These are phyloP conservation scores for Epizoanthus stellaris DNA, from an alignment of 92 coral and sea anemone species.

Conservation along the genomic window DNA sequence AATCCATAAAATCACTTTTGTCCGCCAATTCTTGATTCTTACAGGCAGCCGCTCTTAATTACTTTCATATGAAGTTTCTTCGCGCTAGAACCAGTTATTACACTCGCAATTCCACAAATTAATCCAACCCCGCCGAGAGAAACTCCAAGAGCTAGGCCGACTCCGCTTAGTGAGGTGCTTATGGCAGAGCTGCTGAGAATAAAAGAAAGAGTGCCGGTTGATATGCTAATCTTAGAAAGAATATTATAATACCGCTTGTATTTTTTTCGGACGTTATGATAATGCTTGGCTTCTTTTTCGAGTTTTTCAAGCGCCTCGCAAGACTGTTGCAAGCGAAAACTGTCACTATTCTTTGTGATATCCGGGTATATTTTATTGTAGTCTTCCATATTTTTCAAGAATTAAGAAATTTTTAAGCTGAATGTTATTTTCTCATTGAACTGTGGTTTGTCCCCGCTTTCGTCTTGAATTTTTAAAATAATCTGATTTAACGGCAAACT, in stretches of 20 bases:
- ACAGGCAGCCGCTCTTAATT: conserved; percentile 45
- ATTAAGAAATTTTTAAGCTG: not conserved
- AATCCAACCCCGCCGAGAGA: not conserved
- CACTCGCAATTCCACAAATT: not conserved
- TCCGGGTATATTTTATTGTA: not conserved
- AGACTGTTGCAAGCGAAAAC: not conserved
- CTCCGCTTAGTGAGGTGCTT: not conserved
- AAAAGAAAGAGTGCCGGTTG: not conserved
- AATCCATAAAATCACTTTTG: conserved; percentile 18
- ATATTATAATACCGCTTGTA: not conserved
- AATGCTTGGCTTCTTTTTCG: not conserved
- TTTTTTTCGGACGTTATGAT: not conserved
- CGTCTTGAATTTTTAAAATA: too few species aligned
- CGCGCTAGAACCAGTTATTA: too few species aligned
- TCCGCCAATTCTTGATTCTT: too few species aligned
- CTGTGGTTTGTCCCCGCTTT: too few species aligned
- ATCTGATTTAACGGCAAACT: too few species aligned
- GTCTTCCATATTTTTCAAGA: not conserved
- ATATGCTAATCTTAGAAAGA: not conserved
- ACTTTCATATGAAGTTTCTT: too few species aligned
- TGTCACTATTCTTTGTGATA: not conserved
- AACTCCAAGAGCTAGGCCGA: not conserved
- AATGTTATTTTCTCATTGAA: too few species aligned
- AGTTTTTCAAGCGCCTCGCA: not conserved
- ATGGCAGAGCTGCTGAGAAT: not conserved